These are phyloP conservation scores for Hyla sarda DNA, from an alignment of 2,113 vertebrate genomes.

Conservation along the genomic window DNA sequence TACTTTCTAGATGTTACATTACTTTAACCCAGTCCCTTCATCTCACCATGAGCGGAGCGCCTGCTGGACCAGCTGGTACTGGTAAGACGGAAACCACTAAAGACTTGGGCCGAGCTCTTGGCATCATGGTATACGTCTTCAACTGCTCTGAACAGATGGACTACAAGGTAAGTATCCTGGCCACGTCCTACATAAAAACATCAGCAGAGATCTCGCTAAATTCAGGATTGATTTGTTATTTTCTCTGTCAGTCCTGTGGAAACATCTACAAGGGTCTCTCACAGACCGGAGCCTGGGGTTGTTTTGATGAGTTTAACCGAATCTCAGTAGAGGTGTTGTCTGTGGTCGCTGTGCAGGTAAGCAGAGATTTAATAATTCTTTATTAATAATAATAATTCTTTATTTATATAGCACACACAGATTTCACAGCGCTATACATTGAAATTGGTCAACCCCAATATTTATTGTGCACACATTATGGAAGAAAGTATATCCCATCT, in stretches of 20 bases:
- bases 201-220: neutral
- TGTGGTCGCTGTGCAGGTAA: slow-evolving; percentile 95
- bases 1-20: slow-evolving; percentile 86
- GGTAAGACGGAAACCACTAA: slow-evolving; percentile 98
- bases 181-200: too few relatives aligned
- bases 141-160: slow-evolving; percentile 99
- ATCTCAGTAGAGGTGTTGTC: slow-evolving; percentile 97
- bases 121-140: slow-evolving; percentile 96
- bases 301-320: slow-evolving; percentile 97
- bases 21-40: slow-evolving; percentile 95
- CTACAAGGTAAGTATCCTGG: slow-evolving; percentile 83
- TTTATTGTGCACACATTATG: neutral
- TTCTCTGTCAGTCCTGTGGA: slow-evolving; percentile 86
- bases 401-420: too few relatives aligned
- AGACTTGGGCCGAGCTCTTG: slow-evolving; percentile 90
- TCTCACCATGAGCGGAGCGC: slow-evolving; percentile 93
- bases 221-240: neutral
- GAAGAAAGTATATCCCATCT: neutral
- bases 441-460: too few relatives aligned
- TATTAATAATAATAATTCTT: too few relatives aligned
- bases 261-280: slow-evolving; percentile 98
- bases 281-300: slow-evolving; percentile 98
- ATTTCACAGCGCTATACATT: too few relatives aligned
- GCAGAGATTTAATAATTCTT: slow-evolving; percentile 59
- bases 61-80: slow-evolving; percentile 90